These are phyloP conservation scores for Chesias legatella DNA, from an alignment of 2,888 invertebrate species.

Conservation along the genomic window DNA sequence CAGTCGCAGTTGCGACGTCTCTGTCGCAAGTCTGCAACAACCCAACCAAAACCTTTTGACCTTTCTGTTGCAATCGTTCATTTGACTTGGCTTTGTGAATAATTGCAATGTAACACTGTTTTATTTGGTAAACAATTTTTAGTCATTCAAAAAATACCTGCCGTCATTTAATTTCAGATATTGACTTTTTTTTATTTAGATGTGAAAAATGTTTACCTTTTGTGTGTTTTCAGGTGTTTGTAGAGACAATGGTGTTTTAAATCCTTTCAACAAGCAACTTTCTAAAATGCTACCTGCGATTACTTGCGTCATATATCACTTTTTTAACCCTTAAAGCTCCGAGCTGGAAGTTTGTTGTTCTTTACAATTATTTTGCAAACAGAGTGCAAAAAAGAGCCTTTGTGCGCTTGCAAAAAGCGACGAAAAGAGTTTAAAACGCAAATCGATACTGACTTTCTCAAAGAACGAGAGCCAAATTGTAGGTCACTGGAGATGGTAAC, in stretches of 20 bases:
- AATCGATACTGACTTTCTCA: slow-evolving; percentile 61
- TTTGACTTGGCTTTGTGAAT: slow-evolving; percentile 64
- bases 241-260: background rate
- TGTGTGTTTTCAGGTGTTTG: slow-evolving; percentile 20
- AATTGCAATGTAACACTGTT: slow-evolving; percentile 43
- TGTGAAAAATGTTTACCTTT: slow-evolving; percentile 28
- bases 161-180: slow-evolving; percentile 2
- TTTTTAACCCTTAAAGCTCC: slow-evolving; percentile 10
- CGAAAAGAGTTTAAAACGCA: slow-evolving; percentile 62
- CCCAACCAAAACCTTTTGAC: slow-evolving; percentile 44
- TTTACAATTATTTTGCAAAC: slow-evolving; percentile 25
- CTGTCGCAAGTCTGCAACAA: slow-evolving; percentile 41
- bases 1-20: slow-evolving; percentile 3
- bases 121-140: slow-evolving; percentile 31
- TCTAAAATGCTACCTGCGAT: slow-evolving; percentile 35
- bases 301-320: slow-evolving; percentile 38
- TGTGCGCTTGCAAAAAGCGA: slow-evolving; percentile 43
- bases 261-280: background rate
- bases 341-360: slow-evolving; percentile 16
- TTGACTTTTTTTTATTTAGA: slow-evolving; percentile 7
- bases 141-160: slow-evolving; percentile 15
- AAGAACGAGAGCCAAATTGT: slow-evolving; percentile 51
- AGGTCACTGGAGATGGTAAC: slow-evolving; percentile 43
- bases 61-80: slow-evolving; percentile 69
- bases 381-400: slow-evolving; percentile 18